Base-by-base conservation (phyloP, 2,888 invertebrate species). In the Drosophila fungiperda region DNA sequence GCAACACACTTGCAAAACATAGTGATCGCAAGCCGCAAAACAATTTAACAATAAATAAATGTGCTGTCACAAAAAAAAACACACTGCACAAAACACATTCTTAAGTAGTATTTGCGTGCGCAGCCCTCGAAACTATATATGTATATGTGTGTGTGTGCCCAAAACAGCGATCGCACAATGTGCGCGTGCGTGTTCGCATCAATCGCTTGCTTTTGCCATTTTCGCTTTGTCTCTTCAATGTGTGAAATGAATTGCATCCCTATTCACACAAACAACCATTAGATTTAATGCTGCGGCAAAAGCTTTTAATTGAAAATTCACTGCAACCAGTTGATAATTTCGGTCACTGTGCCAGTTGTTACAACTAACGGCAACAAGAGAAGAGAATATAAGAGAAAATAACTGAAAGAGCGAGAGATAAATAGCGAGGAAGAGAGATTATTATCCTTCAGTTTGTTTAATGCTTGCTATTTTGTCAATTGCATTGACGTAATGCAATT, bases 401-500 rank as follows among this genome's bases (percentile, higher is more conserved):
- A 1, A 29, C n/a, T 17, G 48, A 55, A 50, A 49, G 48, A 52
- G 33, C 12, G 42, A 40, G 42, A 38, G 50, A 3, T 12, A 17
- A 32, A 55, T 40, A 29, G 45, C 29, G 45, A 23, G 52, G 17
- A 35, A 3, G 23, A 33, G 29, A 20, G 52, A 58, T 60, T 57
- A 64, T 67, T 78, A 84, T 84, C 87, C 85, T 83, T 79, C 81
- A 71, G 64, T 72, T 71, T 54, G 53, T 38, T 62, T 59, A 48
- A 35, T 66, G 61, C 50, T 63, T 70, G 66, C 60, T 45, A 62
- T 58, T 70, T 72, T 74, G 71, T 75, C 81, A 74, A 83, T 71
- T 83, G 79, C 70, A 87, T 87, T 85, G 84, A 85, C 84, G 84
- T 81, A 84, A 80, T 80, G 75, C 73, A 76, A 68, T 59, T 63